Evolutionary conservation across 1,140 invertebrate genomes (phyloP).

Genomic region (Himalopsyche phryganea): DNA sequence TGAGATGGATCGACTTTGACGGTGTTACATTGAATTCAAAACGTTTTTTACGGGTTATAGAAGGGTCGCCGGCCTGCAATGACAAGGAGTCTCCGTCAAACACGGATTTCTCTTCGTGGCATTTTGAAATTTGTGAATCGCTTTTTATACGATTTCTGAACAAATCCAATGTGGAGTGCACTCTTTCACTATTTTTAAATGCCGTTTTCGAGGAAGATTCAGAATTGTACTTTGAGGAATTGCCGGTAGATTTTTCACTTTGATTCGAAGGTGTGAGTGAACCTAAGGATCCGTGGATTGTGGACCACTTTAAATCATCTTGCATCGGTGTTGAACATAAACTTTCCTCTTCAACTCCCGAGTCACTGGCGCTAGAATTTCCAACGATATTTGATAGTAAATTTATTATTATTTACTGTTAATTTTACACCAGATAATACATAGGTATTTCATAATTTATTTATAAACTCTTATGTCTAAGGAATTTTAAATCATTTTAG

Average conservation of each 20-base stretch:
- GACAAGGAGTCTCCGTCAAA: constrained; percentile 7
- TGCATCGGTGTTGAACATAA: constrained; percentile 20
- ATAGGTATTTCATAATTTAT: too few species aligned
- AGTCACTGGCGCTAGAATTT: constrained; percentile 25
- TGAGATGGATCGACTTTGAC: constrained; percentile 19
- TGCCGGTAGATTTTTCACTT: neutral
- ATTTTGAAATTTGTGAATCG: constrained; percentile 18
- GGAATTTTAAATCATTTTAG: too few species aligned
- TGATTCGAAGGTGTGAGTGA: constrained; percentile 1
- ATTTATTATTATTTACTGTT: too few species aligned
- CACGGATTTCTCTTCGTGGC: constrained; percentile 11
- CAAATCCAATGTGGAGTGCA: constrained; percentile 23
- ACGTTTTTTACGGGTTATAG: constrained; percentile 10
- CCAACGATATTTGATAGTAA: too few species aligned
- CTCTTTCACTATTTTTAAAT: constrained; percentile 12
- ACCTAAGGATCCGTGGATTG: constrained; percentile 10
- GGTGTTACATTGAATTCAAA: constrained; percentile 21
- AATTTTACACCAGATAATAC: too few species aligned
- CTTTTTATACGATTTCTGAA: constrained; percentile 31
- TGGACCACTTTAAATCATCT: constrained; percentile 9
- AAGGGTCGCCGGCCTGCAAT: neutral
- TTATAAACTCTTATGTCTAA: too few species aligned
- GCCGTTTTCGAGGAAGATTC: constrained; percentile 2
- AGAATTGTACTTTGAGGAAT: constrained; percentile 4
- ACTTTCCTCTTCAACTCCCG: constrained; percentile 27